Percentiles rank a stretch among this genome's conserved stretches.
These are phyloP conservation scores for Monomorium pharaonis DNA, from an alignment of 1,140 invertebrate species.

Conservation along the genomic window DNA sequence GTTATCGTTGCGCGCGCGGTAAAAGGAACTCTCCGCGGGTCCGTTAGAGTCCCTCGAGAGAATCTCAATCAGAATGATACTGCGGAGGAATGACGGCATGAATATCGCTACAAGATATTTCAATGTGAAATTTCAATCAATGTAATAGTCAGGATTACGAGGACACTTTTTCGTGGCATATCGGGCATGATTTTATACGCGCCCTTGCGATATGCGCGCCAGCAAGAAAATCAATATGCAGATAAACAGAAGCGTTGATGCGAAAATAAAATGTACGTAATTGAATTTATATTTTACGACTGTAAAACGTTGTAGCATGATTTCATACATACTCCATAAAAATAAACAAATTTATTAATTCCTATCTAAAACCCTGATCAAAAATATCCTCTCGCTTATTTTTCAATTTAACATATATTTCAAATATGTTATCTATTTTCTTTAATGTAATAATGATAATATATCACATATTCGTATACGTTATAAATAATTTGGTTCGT, in stretches of 20 bases:
- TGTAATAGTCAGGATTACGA: neutral
- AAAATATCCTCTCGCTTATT: neutral
- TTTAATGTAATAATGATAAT: neutral
- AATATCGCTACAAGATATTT: constrained; percentile 7
- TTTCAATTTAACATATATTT: neutral
- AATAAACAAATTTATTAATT: constrained; percentile 7
- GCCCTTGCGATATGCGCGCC: neutral
- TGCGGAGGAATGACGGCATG: constrained; percentile 1
- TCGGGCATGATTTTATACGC: neutral
- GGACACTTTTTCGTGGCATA: neutral
- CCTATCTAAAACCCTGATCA: neutral
- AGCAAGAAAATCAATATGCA: neutral
- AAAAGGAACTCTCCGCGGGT: constrained; percentile 60
- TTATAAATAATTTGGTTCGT: neutral
- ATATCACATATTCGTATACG: neutral
- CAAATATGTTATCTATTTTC: neutral
- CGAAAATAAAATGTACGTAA: neutral
- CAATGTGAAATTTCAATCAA: constrained; percentile 20
- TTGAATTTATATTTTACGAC: neutral
- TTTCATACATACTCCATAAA: neutral
- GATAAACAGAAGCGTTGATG: neutral
- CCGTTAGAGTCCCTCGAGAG: constrained; percentile 43
- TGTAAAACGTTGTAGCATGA: neutral
- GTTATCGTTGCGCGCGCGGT: constrained; percentile 58
- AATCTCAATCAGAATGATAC: constrained; percentile 12